These are phyloP conservation scores for Phymorhynchus buccinoides DNA, from an alignment of 1,140 invertebrate species.

Conservation along the genomic window DNA sequence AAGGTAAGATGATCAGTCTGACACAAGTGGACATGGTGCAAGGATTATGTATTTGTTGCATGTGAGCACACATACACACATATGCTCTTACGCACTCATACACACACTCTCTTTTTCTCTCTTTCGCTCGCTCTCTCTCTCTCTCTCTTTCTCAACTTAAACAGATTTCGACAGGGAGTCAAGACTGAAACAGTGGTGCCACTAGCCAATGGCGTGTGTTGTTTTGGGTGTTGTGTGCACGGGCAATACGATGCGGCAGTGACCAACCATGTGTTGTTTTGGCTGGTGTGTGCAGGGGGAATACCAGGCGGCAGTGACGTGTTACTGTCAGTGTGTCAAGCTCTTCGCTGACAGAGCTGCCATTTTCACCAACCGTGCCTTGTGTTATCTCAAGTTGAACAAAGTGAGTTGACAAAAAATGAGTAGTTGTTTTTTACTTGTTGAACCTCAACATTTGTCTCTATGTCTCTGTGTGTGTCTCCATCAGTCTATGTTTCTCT, in stretches of 20 bases:
- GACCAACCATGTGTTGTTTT: background rate
- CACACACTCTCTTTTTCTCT: too few relatives aligned
- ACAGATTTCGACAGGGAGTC: too few relatives aligned
- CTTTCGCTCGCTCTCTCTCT: too few relatives aligned
- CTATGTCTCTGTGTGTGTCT: too few relatives aligned
- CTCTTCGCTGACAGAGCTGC: slow-evolving; percentile 60
- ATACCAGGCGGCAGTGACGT: slow-evolving; percentile 63
- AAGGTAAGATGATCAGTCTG: slow-evolving; percentile 54
- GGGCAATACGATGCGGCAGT: background rate
- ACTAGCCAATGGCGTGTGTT: too few relatives aligned
- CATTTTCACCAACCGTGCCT: slow-evolving; percentile 70
- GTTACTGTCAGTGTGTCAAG: slow-evolving; percentile 66
- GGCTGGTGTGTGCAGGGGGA: slow-evolving; percentile 58
- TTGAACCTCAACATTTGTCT: too few relatives aligned
- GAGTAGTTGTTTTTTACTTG: too few relatives aligned
- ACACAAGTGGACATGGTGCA: background rate
- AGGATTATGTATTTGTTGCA: too few relatives aligned
- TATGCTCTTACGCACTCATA: background rate
- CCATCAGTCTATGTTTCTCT: too few relatives aligned
- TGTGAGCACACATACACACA: background rate
- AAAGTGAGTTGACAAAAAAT: slow-evolving; percentile 51
- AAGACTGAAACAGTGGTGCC: too few relatives aligned
- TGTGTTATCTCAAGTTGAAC: slow-evolving; percentile 69
- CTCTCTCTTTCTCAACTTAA: too few relatives aligned
- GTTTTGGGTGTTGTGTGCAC: too few relatives aligned